These are phyloP conservation scores for Platyscapa corneri DNA, from an alignment of 1,140 invertebrate genomes.

Conservation along the genomic window DNA sequence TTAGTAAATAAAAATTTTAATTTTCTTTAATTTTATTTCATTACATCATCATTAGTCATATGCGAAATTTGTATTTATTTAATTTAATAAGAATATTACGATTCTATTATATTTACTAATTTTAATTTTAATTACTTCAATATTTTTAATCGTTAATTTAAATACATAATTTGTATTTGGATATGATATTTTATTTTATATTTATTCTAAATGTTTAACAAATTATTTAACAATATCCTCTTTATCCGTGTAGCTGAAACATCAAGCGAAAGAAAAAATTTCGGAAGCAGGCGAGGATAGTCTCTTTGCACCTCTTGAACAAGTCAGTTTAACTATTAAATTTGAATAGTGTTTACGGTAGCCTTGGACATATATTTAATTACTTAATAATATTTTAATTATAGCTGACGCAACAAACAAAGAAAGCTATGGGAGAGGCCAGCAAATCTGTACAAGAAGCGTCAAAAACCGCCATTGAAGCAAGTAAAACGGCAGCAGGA, in stretches of 20 bases:
- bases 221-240: background rate
- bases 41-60: too few relatives aligned
- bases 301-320: constrained; percentile 83
- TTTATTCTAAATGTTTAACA: background rate
- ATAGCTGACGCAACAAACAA: constrained; percentile 89
- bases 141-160: too few relatives aligned
- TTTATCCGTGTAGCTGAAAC: constrained; percentile 72
- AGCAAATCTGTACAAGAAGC: constrained; percentile 86
- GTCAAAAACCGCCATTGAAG: constrained; percentile 88
- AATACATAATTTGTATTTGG: background rate
- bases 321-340: constrained; percentile 73
- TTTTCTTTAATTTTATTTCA: too few relatives aligned
- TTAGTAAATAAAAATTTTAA: too few relatives aligned
- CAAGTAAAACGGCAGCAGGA: constrained; percentile 89
- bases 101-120: too few relatives aligned
- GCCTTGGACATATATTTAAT: background rate
- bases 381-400: background rate
- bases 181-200: background rate
- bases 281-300: constrained; percentile 81
- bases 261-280: constrained; percentile 81
- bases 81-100: too few relatives aligned
- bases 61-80: too few relatives aligned
- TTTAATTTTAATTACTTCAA: too few relatives aligned
- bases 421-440: constrained; percentile 91
- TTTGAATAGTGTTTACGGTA: background rate